Base-by-base conservation (phyloP, 1,140 invertebrate genomes). In the Zaprionus africanus region DNA sequence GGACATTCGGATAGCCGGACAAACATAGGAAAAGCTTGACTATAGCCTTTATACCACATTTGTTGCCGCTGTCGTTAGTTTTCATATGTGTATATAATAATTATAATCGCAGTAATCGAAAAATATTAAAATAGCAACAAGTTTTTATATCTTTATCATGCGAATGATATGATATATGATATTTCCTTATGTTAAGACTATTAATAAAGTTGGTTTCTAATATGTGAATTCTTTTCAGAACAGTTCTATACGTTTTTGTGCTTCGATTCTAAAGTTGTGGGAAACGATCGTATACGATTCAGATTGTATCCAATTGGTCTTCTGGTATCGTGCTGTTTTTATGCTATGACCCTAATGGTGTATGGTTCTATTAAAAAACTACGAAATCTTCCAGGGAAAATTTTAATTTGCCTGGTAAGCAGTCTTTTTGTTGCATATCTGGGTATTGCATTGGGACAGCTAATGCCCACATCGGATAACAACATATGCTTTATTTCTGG, bases 361-460 rank as follows among this genome's bases (percentile, higher is more conserved):
- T 96, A 96, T 87, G 87, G 93, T n/a, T 93, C 93, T 4, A 92
- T 96, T 28, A 95, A 95, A 0, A 92, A 93, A 17, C 92, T 96
- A 24, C 93, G 94, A 34, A 96, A 96, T 92, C 93, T 96, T 17
- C 96, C 96, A 51, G 96, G 96, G 0, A 95, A 95, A 76, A 96
- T 95, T 1, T 88, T 96, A 12, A 96, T 96, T 93, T 95, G 95
- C 76, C 94, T 96, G 79, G 94, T 95, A 1, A 92, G 93, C 60
- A 95, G 94, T 82, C 94, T 96, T 67, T 92, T 96, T 61, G 72
- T 94, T 7, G 95, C 94, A 1, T 96, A 94, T 82, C 75, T 93
- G 28, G 95, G 94, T 66, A 93, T 96, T 19, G 94, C 94, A 5
- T 81, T 94, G 24, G 93, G 94, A 1, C 94, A 94, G 76, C 80